phyloP scores from a whole-genome alignment of 2,113 vertebrate species.

The Hippocampus guttulatus region DNA sequence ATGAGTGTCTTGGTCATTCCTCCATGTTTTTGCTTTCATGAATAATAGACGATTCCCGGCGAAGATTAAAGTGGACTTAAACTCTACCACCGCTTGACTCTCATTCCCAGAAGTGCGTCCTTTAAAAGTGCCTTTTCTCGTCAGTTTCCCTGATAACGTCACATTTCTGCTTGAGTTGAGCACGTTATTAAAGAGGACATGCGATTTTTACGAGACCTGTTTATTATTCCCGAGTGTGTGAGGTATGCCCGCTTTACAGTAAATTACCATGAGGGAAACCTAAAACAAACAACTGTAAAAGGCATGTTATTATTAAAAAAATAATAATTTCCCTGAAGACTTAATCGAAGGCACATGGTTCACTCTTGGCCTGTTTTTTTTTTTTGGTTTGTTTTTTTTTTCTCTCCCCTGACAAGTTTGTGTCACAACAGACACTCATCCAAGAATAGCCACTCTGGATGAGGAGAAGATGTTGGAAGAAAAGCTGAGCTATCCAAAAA shows the following conservation, averaged over 20 bases:
- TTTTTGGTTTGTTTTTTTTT: not conserved
- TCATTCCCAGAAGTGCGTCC: constrained; percentile 46
- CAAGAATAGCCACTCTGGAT: constrained; percentile 8
- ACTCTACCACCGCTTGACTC: constrained; percentile 9
- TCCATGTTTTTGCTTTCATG: constrained; percentile 24
- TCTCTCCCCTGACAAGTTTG: not conserved
- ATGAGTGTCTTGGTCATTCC: constrained; percentile 11
- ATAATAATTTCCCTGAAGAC: not conserved
- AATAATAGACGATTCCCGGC: constrained; percentile 34
- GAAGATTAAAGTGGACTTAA: constrained; percentile 16
- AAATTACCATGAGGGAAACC: constrained; percentile 34
- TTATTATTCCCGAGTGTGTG: constrained; percentile 4
- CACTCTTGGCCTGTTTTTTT: not conserved
- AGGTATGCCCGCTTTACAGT: constrained; percentile 38
- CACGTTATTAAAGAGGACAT: constrained; percentile 1
- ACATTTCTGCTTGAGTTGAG: constrained; percentile 3
- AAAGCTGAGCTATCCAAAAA: not conserved
- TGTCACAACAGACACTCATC: not conserved
- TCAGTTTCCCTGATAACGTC: constrained; percentile 12
- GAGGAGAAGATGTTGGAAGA: not conserved
- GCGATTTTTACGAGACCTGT: constrained; percentile 5
- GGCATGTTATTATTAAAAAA: not conserved
- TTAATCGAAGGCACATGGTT: not conserved
- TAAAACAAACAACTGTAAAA: constrained; percentile 8
- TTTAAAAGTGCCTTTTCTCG: constrained; percentile 6